Evolutionary conservation across 2,888 invertebrate genomes (phyloP).

Genomic region (Chrysolina haemoptera): DNA sequence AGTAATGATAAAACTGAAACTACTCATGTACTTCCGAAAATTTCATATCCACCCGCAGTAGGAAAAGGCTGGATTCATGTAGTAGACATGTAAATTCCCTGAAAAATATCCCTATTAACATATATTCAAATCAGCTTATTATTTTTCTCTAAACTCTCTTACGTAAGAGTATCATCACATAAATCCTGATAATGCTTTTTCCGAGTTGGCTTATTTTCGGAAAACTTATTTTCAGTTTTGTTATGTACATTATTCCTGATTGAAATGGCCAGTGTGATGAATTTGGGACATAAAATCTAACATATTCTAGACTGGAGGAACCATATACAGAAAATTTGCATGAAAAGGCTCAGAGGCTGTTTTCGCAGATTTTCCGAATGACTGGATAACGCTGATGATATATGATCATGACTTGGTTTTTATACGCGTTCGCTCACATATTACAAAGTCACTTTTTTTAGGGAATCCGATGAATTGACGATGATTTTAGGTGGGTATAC

Average conservation of each 20-base stretch:
- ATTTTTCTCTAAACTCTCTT: constrained; percentile 49
- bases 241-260: constrained; percentile 38
- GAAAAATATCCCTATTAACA: constrained; percentile 59
- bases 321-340: constrained; percentile 10
- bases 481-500: too few species aligned
- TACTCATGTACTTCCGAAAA: neutral
- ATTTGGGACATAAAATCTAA: constrained; percentile 25
- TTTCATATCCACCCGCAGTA: neutral
- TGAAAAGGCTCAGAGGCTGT: constrained; percentile 6
- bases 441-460: neutral
- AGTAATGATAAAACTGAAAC: neutral
- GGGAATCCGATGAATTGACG: too few species aligned
- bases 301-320: neutral
- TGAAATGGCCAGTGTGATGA: constrained; percentile 29
- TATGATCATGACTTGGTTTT: constrained; percentile 2
- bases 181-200: constrained; percentile 24
- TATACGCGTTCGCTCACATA: neutral
- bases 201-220: constrained; percentile 28
- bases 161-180: constrained; percentile 44
- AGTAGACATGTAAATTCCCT: constrained; percentile 54
- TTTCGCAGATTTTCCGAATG: constrained; percentile 14
- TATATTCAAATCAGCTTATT: constrained; percentile 57
- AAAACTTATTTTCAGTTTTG: constrained; percentile 33
- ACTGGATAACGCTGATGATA: constrained; percentile 9
- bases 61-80: constrained; percentile 50